Evolutionary conservation across 2,113 vertebrate genomes (phyloP).

Genomic region (Sylvia atricapilla): DNA sequence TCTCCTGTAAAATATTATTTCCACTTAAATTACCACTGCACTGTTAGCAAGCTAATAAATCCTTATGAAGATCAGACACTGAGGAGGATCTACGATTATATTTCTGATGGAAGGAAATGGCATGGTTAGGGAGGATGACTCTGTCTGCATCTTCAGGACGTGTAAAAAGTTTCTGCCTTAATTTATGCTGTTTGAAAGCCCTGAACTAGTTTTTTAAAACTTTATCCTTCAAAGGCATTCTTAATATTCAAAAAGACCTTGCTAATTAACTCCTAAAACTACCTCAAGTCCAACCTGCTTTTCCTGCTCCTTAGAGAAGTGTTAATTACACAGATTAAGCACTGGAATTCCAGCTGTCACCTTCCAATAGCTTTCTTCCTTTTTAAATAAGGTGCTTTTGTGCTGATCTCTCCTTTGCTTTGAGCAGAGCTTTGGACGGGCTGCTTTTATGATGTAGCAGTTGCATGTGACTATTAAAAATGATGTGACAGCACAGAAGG

Average conservation of each 20-base stretch:
- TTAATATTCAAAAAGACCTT: slow-evolving; percentile 64
- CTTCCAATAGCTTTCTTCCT: slow-evolving; percentile 48
- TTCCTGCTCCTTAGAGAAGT: slow-evolving; percentile 51
- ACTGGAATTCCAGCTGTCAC: slow-evolving; percentile 60
- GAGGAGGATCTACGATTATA: neutral
- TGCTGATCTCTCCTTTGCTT: slow-evolving; percentile 30
- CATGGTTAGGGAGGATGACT: neutral
- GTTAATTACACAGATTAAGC: slow-evolving; percentile 67
- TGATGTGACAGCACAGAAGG: neutral
- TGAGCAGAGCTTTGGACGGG: neutral
- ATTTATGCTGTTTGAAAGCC: slow-evolving; percentile 68
- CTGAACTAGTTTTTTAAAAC: slow-evolving; percentile 64
- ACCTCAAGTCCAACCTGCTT: slow-evolving; percentile 57
- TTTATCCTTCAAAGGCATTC: slow-evolving; percentile 62
- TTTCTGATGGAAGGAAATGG: slow-evolving; percentile 32
- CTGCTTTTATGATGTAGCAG: slow-evolving; percentile 24
- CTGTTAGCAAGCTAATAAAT: slow-evolving; percentile 1
- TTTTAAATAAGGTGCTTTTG: slow-evolving; percentile 30
- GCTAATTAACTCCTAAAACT: slow-evolving; percentile 68
- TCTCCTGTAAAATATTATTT: neutral
- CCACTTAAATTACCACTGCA: neutral
- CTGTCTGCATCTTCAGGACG: slow-evolving; percentile 6
- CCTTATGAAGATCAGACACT: neutral
- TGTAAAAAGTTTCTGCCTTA: slow-evolving; percentile 39
- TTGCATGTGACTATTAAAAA: neutral